Percentiles rank a stretch among this genome's conserved stretches.
phyloP scores from a whole-genome alignment of 64 coral and sea anemone genomes.

The Astreopora myriophthalma region DNA sequence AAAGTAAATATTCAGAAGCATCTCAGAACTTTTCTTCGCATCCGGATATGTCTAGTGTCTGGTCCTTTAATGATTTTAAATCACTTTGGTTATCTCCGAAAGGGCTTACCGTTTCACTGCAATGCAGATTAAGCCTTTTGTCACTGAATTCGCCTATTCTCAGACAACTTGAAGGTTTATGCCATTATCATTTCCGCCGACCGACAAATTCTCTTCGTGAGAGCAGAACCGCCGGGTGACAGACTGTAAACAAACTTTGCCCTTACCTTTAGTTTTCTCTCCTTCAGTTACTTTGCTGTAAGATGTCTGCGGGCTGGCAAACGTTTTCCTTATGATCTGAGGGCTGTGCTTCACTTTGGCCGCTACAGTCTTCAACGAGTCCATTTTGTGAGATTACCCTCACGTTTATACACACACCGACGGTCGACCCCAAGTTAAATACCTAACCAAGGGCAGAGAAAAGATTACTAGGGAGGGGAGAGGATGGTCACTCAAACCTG shows the following conservation, averaged over 20 bases:
- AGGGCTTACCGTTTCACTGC: not conserved
- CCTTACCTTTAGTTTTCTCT: slow-evolving; percentile 11
- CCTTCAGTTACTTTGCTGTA: slow-evolving; percentile 27
- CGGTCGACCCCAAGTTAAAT: too few species aligned
- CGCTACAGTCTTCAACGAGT: slow-evolving; percentile 74
- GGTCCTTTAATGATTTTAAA: too few species aligned
- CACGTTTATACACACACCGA: not conserved
- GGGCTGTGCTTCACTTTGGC: slow-evolving; percentile 79
- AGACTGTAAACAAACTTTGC: not conserved
- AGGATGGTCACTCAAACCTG: too few species aligned
- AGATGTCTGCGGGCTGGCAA: slow-evolving; percentile 23
- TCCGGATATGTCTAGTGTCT: too few species aligned
- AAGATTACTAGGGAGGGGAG: too few species aligned
- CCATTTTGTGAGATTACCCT: not conserved
- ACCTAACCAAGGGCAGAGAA: too few species aligned
- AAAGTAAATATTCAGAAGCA: too few species aligned
- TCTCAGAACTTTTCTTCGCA: too few species aligned
- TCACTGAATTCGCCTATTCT: not conserved
- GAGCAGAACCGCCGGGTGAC: not conserved
- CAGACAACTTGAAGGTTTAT: not conserved
- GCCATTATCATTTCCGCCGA: not conserved
- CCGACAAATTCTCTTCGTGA: not conserved
- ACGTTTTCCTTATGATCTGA: slow-evolving; percentile 82
- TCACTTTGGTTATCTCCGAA: too few species aligned
- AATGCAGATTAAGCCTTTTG: not conserved